Percentiles rank a stretch among this genome's conserved stretches.
Conservation (phyloP, 2,113 vertebrate species). For the Psilopogon haemacephalus region DNA sequence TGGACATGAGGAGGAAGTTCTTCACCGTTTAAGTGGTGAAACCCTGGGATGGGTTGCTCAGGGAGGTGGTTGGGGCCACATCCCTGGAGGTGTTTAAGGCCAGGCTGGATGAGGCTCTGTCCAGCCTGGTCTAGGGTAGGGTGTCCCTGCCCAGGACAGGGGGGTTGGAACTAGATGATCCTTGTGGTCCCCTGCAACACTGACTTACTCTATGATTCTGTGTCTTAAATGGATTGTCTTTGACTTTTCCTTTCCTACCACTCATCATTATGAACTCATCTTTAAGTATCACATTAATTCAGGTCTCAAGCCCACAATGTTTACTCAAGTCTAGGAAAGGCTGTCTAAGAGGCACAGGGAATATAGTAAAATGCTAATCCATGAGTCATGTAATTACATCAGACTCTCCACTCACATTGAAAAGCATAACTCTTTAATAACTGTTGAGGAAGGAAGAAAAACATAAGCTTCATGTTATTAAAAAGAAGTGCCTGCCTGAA, state of each 20-base stretch:
- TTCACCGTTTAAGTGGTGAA: too few relatives aligned
- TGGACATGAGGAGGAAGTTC: too few relatives aligned
- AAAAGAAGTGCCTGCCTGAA: neutral
- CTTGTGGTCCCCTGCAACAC: too few relatives aligned
- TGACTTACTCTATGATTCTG: too few relatives aligned
- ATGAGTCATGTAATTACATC: neutral
- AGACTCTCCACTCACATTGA: neutral
- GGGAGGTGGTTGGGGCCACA: too few relatives aligned
- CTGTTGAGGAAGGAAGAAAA: neutral
- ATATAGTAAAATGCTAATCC: neutral
- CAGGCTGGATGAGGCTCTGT: too few relatives aligned
- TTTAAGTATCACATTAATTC: neutral
- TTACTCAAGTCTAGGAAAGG: neutral
- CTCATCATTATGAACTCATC: neutral
- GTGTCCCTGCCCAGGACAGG: too few relatives aligned
- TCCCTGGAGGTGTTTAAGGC: too few relatives aligned
- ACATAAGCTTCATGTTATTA: neutral
- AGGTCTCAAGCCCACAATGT: neutral
- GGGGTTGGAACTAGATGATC: too few relatives aligned
- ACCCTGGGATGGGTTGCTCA: too few relatives aligned
- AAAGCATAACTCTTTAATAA: constrained; percentile 1
- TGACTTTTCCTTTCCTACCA: neutral
- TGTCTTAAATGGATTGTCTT: neutral
- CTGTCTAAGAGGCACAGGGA: neutral
- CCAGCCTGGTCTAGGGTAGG: too few relatives aligned